Evolutionary conservation across 2,113 vertebrate genomes (phyloP).

Genomic region (Eurypyga helias): DNA sequence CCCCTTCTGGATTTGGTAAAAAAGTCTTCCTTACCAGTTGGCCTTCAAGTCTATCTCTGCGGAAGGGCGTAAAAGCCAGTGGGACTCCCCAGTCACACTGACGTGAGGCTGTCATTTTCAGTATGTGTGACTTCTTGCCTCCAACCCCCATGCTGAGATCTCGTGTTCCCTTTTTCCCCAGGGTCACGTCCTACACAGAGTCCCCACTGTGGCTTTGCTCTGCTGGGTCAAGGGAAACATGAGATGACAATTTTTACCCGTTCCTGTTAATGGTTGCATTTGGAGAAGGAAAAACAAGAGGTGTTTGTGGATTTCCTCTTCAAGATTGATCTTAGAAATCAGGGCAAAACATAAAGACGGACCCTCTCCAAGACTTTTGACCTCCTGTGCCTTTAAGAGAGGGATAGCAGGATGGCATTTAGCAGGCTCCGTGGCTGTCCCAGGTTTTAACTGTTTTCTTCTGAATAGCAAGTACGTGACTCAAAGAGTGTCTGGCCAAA

Average conservation of each 20-base stretch:
- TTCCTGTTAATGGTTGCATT: conserved; percentile 46
- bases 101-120: background rate
- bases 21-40: background rate
- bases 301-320: conserved; percentile 23
- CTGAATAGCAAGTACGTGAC: background rate
- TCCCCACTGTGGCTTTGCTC: conserved; percentile 81
- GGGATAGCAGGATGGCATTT: background rate
- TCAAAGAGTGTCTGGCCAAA: conserved; percentile 12
- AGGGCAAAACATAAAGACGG: background rate
- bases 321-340: background rate
- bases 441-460: conserved; percentile 3
- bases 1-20: background rate
- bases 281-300: conserved; percentile 4
- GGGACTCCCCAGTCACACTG: conserved; percentile 12
- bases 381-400: conserved; percentile 24
- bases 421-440: conserved; percentile 28
- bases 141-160: conserved; percentile 68
- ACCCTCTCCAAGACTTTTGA: background rate
- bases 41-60: background rate
- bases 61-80: background rate
- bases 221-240: conserved; percentile 77
- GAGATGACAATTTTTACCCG: conserved; percentile 40
- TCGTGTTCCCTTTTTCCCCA: conserved; percentile 67
- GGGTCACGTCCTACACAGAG: conserved; percentile 79
- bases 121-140: conserved; percentile 62